Percentiles rank a stretch among this genome's conserved stretches.
Evolutionary conservation across 2,888 invertebrate genomes (phyloP).

Genomic region (Steinernema carpocapsae): DNA sequence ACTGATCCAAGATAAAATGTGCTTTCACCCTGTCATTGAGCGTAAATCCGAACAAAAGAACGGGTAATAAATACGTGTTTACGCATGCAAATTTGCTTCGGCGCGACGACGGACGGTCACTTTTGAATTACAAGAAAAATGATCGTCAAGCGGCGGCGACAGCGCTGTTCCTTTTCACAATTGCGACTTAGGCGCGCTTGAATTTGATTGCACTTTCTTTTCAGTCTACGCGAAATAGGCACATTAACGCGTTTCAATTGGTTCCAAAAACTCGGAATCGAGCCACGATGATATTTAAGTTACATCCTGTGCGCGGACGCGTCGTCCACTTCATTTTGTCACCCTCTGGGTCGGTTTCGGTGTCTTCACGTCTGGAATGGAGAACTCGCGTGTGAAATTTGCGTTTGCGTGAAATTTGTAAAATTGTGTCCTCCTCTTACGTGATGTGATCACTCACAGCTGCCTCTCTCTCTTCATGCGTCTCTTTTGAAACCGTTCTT

Average conservation of each 20-base stretch:
- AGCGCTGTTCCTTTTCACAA: slow-evolving; percentile 10
- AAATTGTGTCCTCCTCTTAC: too few relatives aligned
- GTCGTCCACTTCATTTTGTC: background rate
- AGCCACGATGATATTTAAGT: background rate
- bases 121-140: slow-evolving; percentile 14
- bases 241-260: slow-evolving; percentile 5
- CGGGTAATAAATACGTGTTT: slow-evolving; percentile 9
- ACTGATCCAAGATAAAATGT: background rate
- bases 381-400: too few relatives aligned
- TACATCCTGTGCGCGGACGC: too few relatives aligned
- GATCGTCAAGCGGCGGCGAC: slow-evolving; percentile 19
- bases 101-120: background rate
- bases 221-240: background rate
- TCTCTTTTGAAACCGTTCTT: background rate
- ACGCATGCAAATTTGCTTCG: slow-evolving; percentile 9
- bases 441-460: too few relatives aligned
- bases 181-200: background rate
- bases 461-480: too few relatives aligned
- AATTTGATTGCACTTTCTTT: slow-evolving; percentile 14
- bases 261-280: background rate
- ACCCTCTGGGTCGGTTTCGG: background rate
- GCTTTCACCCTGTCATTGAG: background rate
- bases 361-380: too few relatives aligned
- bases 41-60: background rate
- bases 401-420: too few relatives aligned